Evolutionary conservation across 2,888 invertebrate species (phyloP).

Genomic region (Orthosia gracilis): DNA sequence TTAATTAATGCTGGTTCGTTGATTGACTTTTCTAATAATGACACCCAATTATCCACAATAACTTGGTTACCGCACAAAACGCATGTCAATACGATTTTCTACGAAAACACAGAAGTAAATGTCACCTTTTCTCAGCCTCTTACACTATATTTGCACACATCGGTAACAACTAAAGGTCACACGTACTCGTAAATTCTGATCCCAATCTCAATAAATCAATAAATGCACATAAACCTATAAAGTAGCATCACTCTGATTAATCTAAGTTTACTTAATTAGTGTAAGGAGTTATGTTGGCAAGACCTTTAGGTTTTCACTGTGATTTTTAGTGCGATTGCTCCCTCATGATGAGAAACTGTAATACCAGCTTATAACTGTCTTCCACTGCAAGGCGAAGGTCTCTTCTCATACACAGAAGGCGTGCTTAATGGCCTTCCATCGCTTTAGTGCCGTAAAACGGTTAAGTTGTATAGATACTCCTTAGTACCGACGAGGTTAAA

Average conservation of each 20-base stretch:
- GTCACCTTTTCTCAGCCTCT: neutral
- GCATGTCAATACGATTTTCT: neutral
- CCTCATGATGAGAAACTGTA: too few species aligned
- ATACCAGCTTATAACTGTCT: too few species aligned
- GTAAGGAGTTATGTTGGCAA: neutral
- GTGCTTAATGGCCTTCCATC: too few species aligned
- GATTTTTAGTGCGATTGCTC: neutral
- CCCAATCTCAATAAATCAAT: conserved; percentile 34
- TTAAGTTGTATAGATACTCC: too few species aligned
- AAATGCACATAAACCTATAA: conserved; percentile 15
- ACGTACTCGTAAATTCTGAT: conserved; percentile 20
- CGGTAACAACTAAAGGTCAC: conserved; percentile 23
- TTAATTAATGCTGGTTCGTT: too few species aligned
- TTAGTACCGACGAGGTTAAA: too few species aligned
- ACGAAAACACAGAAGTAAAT: neutral
- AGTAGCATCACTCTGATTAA: conserved; percentile 15
- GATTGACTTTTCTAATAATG: too few species aligned
- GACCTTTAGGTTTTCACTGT: conserved; percentile 19
- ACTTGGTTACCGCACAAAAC: too few species aligned
- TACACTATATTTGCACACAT: neutral
- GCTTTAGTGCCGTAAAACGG: too few species aligned
- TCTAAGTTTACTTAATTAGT: conserved; percentile 30
- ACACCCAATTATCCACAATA: too few species aligned
- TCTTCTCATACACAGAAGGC: too few species aligned
- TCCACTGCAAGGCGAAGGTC: too few species aligned